These are phyloP conservation scores for Moxostoma hubbsi DNA, from an alignment of 2,797 vertebrate species.

Conservation along the genomic window DNA sequence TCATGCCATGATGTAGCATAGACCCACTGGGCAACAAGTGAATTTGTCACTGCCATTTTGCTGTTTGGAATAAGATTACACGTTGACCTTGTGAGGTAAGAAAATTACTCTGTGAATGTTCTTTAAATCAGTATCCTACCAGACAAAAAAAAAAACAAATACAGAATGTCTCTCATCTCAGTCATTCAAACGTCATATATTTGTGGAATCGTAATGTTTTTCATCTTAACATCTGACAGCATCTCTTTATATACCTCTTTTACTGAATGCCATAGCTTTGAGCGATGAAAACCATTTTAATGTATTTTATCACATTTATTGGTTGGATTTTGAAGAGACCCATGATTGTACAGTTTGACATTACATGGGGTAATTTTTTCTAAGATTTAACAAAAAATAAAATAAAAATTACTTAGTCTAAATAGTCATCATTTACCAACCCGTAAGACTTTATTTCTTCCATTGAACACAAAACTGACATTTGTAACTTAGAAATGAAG, in stretches of 20 bases:
- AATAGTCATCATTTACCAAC: background rate
- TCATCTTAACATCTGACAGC: background rate
- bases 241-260: background rate
- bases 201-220: background rate
- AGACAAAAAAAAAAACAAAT: too few relatives aligned
- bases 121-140: background rate
- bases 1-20: conserved; percentile 18
- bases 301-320: background rate
- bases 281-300: background rate
- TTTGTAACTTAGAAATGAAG: background rate
- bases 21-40: conserved; percentile 28
- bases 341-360: background rate
- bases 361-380: background rate
- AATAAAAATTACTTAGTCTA: too few relatives aligned
- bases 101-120: conserved; percentile 20
- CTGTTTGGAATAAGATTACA: conserved; percentile 28
- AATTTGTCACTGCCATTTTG: conserved; percentile 40
- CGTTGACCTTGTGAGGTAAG: conserved; percentile 32
- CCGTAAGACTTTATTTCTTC: background rate
- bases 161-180: too few relatives aligned
- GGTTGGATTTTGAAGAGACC: background rate
- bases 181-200: background rate
- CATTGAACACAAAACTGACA: background rate
- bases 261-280: background rate
- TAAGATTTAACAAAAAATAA: too few relatives aligned